Percentiles rank a stretch among this genome's conserved stretches.
phyloP scores from a whole-genome alignment of 64 coral and sea anemone genomes.

The Porites australiensis region DNA sequence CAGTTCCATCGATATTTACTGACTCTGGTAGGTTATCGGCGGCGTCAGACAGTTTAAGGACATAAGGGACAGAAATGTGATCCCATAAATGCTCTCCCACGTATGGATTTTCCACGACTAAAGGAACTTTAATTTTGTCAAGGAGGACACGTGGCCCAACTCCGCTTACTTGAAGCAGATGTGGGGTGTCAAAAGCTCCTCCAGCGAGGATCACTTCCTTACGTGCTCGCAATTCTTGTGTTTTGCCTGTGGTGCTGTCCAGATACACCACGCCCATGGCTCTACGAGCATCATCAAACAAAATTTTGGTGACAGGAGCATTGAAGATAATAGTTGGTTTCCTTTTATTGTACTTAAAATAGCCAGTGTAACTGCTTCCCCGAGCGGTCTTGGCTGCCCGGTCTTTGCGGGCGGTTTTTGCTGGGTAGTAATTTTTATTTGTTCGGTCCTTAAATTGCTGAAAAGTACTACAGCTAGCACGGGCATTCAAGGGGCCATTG shows the following conservation, averaged over 20 bases:
- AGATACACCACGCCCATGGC: slow-evolving; percentile 50
- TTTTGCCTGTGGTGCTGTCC: slow-evolving; percentile 47
- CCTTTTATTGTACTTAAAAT: slow-evolving; percentile 30
- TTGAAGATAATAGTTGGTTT: slow-evolving; percentile 20
- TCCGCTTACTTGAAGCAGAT: slow-evolving; percentile 74
- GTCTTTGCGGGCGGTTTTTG: slow-evolving; percentile 6
- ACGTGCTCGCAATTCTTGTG: slow-evolving; percentile 2
- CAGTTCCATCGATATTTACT: slow-evolving; percentile 58
- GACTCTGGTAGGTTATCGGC: slow-evolving; percentile 23
- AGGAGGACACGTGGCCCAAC: slow-evolving; percentile 53
- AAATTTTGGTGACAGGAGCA: slow-evolving; percentile 48
- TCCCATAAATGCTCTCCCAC: slow-evolving; percentile 69
- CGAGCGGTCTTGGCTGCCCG: slow-evolving; percentile 61
- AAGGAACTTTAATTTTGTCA: slow-evolving; percentile 38
- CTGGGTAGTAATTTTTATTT: slow-evolving; percentile 5
- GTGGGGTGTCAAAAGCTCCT: slow-evolving; percentile 71
- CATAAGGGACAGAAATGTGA: slow-evolving; percentile 74
- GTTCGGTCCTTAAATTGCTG: slow-evolving; percentile 63
- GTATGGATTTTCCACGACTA: slow-evolving; percentile 40
- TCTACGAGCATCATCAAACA: slow-evolving; percentile 28
- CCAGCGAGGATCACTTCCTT: slow-evolving; percentile 54
- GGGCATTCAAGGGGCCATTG: slow-evolving; percentile 31
- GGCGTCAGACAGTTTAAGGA: slow-evolving; percentile 55
- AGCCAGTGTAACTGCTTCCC: slow-evolving; percentile 70
- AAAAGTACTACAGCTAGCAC: slow-evolving; percentile 63